These are phyloP conservation scores for Uloborus diversus DNA, from an alignment of 1,140 invertebrate genomes.

Conservation along the genomic window DNA sequence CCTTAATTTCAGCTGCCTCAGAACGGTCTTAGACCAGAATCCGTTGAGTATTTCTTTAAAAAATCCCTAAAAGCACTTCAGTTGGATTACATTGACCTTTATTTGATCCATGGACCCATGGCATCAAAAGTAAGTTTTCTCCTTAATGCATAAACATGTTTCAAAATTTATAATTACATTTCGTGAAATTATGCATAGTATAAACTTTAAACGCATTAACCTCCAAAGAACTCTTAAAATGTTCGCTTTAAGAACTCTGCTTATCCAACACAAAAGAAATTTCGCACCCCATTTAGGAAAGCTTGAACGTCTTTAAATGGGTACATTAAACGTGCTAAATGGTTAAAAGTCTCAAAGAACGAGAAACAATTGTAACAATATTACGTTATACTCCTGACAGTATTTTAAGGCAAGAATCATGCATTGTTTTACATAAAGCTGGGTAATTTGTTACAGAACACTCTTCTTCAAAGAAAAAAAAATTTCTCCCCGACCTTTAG, in stretches of 20 bases:
- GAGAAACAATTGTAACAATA: no score
- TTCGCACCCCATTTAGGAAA: no score
- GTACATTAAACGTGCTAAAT: no score
- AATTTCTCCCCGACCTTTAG: no score
- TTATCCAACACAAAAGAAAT: neutral
- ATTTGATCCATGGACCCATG: conserved; percentile 64
- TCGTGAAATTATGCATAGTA: neutral
- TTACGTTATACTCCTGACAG: no score
- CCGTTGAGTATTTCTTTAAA: conserved; percentile 38
- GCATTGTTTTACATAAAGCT: no score
- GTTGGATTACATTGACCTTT: conserved; percentile 65
- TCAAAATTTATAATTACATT: neutral
- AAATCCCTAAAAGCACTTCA: conserved; percentile 44
- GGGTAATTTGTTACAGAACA: no score
- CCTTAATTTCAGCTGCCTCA: conserved; percentile 24
- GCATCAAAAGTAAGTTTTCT: conserved; percentile 62
- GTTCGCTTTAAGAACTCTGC: neutral
- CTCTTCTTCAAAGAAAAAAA: no score
- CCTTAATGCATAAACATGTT: neutral
- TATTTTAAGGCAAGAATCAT: no score
- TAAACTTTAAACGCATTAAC: neutral
- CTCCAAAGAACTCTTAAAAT: neutral
- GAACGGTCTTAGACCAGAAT: conserved; percentile 63
- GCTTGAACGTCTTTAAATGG: no score
- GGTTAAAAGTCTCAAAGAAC: no score